phyloP scores from a whole-genome alignment of 2,113 vertebrate species.

The Callithrix jacchus region DNA sequence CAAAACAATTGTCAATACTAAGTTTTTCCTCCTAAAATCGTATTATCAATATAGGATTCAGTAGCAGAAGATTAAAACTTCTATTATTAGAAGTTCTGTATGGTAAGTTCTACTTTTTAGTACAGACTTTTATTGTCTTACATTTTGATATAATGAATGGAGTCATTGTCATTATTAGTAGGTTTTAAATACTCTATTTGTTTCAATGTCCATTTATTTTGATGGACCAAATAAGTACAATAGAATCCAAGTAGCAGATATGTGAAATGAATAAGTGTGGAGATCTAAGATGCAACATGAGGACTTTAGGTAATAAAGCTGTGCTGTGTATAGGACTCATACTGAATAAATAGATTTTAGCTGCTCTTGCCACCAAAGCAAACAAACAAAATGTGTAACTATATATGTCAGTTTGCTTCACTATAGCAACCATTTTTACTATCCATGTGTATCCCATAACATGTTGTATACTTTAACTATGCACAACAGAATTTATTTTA shows the following conservation, averaged over 20 bases:
- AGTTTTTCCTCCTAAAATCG: neutral
- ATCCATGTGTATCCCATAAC: neutral
- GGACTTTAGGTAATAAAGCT: neutral
- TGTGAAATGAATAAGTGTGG: neutral
- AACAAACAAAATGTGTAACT: neutral
- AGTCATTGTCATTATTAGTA: neutral
- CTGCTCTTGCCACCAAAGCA: neutral
- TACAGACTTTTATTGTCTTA: neutral
- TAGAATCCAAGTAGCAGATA: neutral
- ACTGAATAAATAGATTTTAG: neutral
- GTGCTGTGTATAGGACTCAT: neutral
- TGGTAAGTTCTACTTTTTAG: neutral
- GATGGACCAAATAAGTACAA: neutral
- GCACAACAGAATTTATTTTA: neutral
- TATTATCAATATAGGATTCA: neutral
- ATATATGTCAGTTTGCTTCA: neutral
- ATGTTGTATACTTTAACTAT: neutral
- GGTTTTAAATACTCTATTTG: neutral
- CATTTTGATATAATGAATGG: neutral
- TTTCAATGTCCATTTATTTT: neutral
- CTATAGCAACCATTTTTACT: neutral
- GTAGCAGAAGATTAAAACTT: neutral
- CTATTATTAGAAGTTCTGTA: neutral
- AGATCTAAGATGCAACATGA: neutral
- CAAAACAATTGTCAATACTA: neutral